Evolutionary conservation across 2,113 vertebrate species (phyloP), one percentile per base, ranked within the genome.

Genomic region (Limnothrissa miodon): DNA sequence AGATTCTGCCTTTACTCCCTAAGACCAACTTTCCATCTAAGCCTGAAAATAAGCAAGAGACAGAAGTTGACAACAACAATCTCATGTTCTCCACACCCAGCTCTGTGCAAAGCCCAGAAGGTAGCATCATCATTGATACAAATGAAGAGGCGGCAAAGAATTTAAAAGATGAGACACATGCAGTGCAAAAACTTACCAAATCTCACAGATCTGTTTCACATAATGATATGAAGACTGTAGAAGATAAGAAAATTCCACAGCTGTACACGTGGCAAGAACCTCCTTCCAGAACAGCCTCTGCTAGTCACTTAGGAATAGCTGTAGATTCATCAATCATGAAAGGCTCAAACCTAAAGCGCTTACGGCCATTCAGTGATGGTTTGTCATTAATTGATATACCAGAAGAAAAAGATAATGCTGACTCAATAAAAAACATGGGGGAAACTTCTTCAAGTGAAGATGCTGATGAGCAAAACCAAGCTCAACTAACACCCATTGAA

Each of bases 341-440:
- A 87, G 93, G 92, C 0, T 93, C 95, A 82, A 95, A 83, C 39
- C 95, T 95, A 66, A 92, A 56, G 70, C 95, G 94, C 0, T 93
- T 94, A 21, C 94, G 86, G 85, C 93, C 96, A 86, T 86, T 95
- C 56, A 91, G 94, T 87, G 96, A 95, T 66, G 94, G 97, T 86
- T 94, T 95, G 19, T 97, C 95, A 1, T 84, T 98, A 84, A 93
- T 93, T 25, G 95, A 95, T 83, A 94, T 98, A n/a, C 93, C 96
- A 29, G 97, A 98, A 74, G 97, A 96, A 87, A 97, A 94, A 84
- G 96, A 98, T 81, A 92, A 45, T 92, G 87, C 87, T 5, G 86
- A 92, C 17, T 87, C 95, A 13, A 95, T 93, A 82, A 95, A 9
- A 89, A 95, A 95, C 86, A 95, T 94, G 0, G 95, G 96, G 79